Base-by-base conservation (phyloP, 1,140 invertebrate species). In the Hydropsyche tenuis region DNA sequence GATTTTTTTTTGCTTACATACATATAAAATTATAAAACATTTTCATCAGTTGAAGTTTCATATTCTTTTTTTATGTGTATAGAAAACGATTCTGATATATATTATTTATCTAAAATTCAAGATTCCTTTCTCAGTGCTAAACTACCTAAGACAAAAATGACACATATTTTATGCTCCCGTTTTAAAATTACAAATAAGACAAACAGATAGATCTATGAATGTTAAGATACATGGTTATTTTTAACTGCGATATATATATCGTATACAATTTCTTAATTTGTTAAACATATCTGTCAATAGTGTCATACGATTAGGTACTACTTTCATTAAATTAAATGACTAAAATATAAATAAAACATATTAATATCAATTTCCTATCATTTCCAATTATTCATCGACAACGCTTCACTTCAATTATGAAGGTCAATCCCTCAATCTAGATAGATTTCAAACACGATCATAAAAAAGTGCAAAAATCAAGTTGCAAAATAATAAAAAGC, bases 11-110 rank as follows among this genome's bases (percentile, higher is more conserved):
- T 16, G 42, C 30, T 18, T 22, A 9, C 14, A 66, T n/a, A 43
- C 7, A 48, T 68, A 51, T 68, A 68, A 70, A 70, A 70, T 70
- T 70, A 70, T 56, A 70, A 70, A 56, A 70, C n/a, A 51, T 22
- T n/a, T 22, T 16, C 20, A 16, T 16, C 20, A 16, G 48, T 16
- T 51, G n/a, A 16, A 51, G 14, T 51, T 5, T 51, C 5, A 51
- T 51, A 63, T 27, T 25, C 9, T 14, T 63, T 63, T 63, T 16
- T 22, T 60, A 20, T 63, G 23, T 42, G 23, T 30, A 63, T 63
- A 42, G 25, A 63, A 62, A 25, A 53, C 9, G 30, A 37, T 37
- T 37, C 9, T 37, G 30, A 4, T 37, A 37, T 37, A 37, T 37
- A 37, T 37, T 37, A 37, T 37, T 51, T 51, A 5, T 14, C 3